A percentile compares a stretch with the other conserved stretches of the same genome.
Evolutionary conservation across 2,888 invertebrate species (phyloP).

Genomic region (Sicus ferrugineus): DNA sequence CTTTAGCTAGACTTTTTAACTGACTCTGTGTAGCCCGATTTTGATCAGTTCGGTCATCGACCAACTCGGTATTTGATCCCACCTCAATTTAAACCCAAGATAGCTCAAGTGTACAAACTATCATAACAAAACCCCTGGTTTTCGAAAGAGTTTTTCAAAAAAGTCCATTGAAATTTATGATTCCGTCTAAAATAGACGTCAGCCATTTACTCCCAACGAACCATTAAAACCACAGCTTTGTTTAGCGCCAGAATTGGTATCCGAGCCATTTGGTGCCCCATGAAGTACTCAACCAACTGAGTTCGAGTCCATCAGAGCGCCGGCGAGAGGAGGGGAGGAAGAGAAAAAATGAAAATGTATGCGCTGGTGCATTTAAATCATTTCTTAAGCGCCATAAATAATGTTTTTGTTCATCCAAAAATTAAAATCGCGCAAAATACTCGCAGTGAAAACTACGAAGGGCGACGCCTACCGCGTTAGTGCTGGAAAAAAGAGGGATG

Average conservation of each 20-base stretch:
- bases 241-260: not conserved
- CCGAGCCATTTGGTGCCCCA: not conserved
- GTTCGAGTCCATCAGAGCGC: not conserved
- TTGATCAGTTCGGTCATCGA: too few relatives aligned
- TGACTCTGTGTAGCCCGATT: too few relatives aligned
- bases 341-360: not conserved
- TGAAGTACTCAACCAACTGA: not conserved
- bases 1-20: too few relatives aligned
- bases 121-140: too few relatives aligned
- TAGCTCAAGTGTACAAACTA: too few relatives aligned
- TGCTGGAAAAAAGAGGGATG: not conserved
- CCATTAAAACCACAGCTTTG: not conserved
- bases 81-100: too few relatives aligned
- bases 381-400: conserved; percentile 29
- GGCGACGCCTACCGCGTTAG: not conserved
- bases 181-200: too few relatives aligned
- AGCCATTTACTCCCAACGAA: not conserved
- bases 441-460: not conserved
- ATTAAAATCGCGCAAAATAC: not conserved
- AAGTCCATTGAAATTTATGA: too few relatives aligned
- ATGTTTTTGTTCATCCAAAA: conserved; percentile 1
- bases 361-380: conserved; percentile 21
- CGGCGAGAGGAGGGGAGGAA: not conserved
- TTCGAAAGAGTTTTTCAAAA: too few relatives aligned
- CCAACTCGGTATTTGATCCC: too few relatives aligned